phyloP scores from a whole-genome alignment of 2,888 invertebrate genomes.

The Eremobia ochroleuca region DNA sequence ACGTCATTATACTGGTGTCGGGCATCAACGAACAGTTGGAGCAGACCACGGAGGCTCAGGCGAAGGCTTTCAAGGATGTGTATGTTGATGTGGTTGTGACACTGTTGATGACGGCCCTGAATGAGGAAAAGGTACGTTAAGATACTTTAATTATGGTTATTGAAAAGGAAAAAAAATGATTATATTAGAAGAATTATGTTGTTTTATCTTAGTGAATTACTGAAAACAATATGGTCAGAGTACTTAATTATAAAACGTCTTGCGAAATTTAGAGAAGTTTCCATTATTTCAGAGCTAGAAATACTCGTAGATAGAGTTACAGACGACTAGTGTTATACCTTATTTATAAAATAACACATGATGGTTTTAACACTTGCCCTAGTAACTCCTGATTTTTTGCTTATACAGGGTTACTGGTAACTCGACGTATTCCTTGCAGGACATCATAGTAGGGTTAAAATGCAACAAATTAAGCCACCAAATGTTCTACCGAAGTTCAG shows the following conservation, averaged over 20 bases:
- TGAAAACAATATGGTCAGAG: background rate
- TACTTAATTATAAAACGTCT: too few species aligned
- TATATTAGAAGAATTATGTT: background rate
- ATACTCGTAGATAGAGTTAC: background rate
- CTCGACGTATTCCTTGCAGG: too few species aligned
- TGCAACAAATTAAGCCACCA: too few species aligned
- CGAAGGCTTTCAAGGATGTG: constrained; percentile 72
- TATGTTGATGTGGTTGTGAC: constrained; percentile 79
- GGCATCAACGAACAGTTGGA: constrained; percentile 82
- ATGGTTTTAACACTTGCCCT: background rate
- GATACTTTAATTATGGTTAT: background rate
- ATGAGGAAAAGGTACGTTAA: constrained; percentile 83
- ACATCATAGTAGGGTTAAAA: too few species aligned
- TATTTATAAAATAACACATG: too few species aligned
- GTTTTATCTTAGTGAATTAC: background rate
- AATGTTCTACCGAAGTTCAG: too few species aligned
- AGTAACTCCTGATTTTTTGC: background rate
- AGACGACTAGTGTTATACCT: too few species aligned
- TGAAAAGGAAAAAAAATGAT: background rate
- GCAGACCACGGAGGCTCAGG: constrained; percentile 69
- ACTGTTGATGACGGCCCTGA: constrained; percentile 79
- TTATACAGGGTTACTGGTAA: too few species aligned
- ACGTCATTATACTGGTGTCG: constrained; percentile 76
- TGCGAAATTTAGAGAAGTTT: too few species aligned
- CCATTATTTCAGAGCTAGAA: background rate